Conservation (phyloP, 2,888 invertebrate genomes). For the Fragum fragum region DNA sequence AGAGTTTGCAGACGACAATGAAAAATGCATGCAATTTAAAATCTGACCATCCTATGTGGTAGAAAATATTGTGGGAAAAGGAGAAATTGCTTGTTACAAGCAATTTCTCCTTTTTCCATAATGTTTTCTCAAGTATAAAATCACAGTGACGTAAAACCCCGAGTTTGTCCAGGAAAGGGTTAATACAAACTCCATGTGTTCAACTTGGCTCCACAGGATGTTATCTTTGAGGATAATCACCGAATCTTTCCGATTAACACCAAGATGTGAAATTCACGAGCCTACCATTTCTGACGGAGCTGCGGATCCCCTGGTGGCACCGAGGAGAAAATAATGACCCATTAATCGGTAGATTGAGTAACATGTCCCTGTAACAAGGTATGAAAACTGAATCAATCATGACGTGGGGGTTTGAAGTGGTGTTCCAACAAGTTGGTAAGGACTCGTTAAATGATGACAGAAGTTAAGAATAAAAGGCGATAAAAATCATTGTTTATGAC, state of each 20-base stretch:
- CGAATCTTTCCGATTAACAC: constrained; percentile 61
- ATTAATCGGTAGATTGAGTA: constrained; percentile 11
- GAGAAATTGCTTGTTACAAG: too few relatives aligned
- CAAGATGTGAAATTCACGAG: constrained; percentile 45
- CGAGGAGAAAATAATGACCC: constrained; percentile 25
- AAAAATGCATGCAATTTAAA: too few relatives aligned
- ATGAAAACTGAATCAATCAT: constrained; percentile 35
- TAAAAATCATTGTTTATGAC: neutral
- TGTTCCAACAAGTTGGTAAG: constrained; percentile 30
- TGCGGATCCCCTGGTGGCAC: neutral
- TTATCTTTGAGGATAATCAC: constrained; percentile 50
- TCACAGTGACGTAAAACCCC: too few relatives aligned
- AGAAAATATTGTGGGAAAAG: too few relatives aligned
- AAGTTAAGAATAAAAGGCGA: neutral
- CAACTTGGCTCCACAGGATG: constrained; percentile 31
- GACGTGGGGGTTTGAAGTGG: constrained; percentile 3
- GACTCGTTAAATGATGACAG: constrained; percentile 54
- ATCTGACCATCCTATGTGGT: too few relatives aligned
- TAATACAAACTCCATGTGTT: too few relatives aligned
- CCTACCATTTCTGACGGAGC: constrained; percentile 7
- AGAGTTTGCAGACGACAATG: too few relatives aligned
- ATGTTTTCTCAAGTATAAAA: too few relatives aligned
- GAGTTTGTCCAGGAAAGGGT: too few relatives aligned
- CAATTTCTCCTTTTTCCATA: too few relatives aligned
- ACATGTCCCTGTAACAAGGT: neutral